These are phyloP conservation scores for Xestia sexstrigata DNA, from an alignment of 2,888 invertebrate genomes.

Conservation along the genomic window DNA sequence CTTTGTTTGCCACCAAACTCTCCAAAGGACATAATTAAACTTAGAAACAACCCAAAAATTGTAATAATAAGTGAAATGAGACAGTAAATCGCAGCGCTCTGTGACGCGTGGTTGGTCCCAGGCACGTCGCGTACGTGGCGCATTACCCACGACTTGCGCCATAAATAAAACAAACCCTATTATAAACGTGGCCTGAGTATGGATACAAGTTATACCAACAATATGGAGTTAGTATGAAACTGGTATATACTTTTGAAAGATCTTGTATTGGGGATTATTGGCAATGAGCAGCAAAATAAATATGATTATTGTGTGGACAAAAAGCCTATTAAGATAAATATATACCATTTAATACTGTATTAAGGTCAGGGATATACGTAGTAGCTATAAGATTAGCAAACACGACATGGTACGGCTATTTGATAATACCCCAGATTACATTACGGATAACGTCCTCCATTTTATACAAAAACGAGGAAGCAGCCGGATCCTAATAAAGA, in stretches of 20 bases:
- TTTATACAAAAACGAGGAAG: slow-evolving; percentile 43
- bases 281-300: not conserved
- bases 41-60: slow-evolving; percentile 44
- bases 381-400: slow-evolving; percentile 21
- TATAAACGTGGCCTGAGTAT: slow-evolving; percentile 50
- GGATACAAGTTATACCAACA: slow-evolving; percentile 53
- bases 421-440: slow-evolving; percentile 42
- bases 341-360: not conserved
- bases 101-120: slow-evolving; percentile 30
- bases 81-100: slow-evolving; percentile 45
- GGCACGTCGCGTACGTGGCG: slow-evolving; percentile 58
- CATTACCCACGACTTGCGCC: slow-evolving; percentile 51
- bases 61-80: slow-evolving; percentile 52
- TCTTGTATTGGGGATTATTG: slow-evolving; percentile 23
- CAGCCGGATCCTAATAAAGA: slow-evolving; percentile 35
- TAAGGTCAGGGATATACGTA: slow-evolving; percentile 6
- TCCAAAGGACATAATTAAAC: slow-evolving; percentile 34
- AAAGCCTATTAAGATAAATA: not conserved
- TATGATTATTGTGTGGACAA: not conserved
- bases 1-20: slow-evolving; percentile 8
- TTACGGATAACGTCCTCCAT: slow-evolving; percentile 23
- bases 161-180: slow-evolving; percentile 67
- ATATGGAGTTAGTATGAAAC: slow-evolving; percentile 31
- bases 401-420: slow-evolving; percentile 29
- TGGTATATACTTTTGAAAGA: slow-evolving; percentile 23